Percentiles rank a stretch among this genome's conserved stretches.
These are phyloP conservation scores for Monochamus alternatus DNA, from an alignment of 2,888 invertebrate genomes.

Conservation along the genomic window DNA sequence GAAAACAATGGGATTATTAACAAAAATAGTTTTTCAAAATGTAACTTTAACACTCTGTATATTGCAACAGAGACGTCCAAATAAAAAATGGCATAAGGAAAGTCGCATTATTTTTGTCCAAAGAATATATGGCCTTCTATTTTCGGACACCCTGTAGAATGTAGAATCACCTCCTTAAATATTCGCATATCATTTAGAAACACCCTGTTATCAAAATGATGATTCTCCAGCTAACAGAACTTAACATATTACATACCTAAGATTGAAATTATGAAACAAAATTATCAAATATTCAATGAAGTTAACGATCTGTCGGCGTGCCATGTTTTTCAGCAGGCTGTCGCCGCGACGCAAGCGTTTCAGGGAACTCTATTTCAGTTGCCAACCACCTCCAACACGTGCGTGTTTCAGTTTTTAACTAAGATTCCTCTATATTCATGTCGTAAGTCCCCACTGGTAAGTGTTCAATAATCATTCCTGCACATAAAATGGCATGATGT, in stretches of 20 bases:
- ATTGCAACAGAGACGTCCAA: too few relatives aligned
- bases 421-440: neutral
- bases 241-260: neutral
- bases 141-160: too few relatives aligned
- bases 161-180: too few relatives aligned
- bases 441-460: neutral
- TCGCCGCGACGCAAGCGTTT: conserved; percentile 49
- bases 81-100: too few relatives aligned
- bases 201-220: too few relatives aligned
- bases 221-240: too few relatives aligned
- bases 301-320: conserved; percentile 19
- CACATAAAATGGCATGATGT: neutral
- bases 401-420: conserved; percentile 28
- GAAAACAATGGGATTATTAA: too few relatives aligned
- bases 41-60: too few relatives aligned
- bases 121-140: too few relatives aligned
- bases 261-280: neutral
- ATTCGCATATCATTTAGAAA: too few relatives aligned
- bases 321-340: conserved; percentile 24
- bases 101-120: too few relatives aligned
- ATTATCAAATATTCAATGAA: conserved; percentile 15
- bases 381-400: conserved; percentile 44
- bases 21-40: too few relatives aligned
- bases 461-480: neutral
- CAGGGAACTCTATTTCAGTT: conserved; percentile 37